phyloP scores from a whole-genome alignment of 2,888 invertebrate genomes.

The Macrophya alboannulata region DNA sequence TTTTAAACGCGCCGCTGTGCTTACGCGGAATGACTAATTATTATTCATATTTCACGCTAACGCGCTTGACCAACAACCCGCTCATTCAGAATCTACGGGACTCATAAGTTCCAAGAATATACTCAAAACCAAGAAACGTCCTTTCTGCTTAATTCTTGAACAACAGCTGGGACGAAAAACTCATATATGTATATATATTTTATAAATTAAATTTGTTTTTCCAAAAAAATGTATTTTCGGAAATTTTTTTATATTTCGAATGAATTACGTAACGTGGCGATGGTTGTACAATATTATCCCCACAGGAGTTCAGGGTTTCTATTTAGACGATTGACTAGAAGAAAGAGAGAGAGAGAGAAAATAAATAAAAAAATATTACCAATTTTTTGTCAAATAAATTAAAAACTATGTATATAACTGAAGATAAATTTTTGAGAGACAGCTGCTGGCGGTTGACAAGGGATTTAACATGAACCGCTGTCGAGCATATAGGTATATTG shows the following conservation, averaged over 20 bases:
- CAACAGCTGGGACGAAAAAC: neutral
- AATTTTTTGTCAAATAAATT: neutral
- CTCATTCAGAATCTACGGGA: slow-evolving; percentile 17
- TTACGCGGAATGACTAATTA: slow-evolving; percentile 7
- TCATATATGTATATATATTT: neutral
- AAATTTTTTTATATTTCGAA: neutral
- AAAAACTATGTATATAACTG: slow-evolving; percentile 23
- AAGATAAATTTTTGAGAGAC: slow-evolving; percentile 5
- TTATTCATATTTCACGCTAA: slow-evolving; percentile 37
- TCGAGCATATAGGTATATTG: neutral
- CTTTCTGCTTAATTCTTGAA: neutral
- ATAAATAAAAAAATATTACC: neutral
- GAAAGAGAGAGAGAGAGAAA: neutral
- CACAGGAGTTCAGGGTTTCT: neutral
- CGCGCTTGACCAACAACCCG: slow-evolving; percentile 8
- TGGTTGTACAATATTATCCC: neutral
- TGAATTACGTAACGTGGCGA: neutral
- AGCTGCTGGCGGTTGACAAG: slow-evolving; percentile 25
- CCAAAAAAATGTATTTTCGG: neutral
- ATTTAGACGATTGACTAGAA: neutral
- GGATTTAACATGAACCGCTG: neutral
- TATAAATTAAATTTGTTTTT: neutral
- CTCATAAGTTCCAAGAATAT: slow-evolving; percentile 21
- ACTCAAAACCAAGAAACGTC: slow-evolving; percentile 11
- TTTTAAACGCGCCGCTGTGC: neutral